A percentile compares a stretch with the other conserved stretches of the same genome.
phyloP scores from a whole-genome alignment of 2,797 vertebrate species.

The Lithobates pipiens region DNA sequence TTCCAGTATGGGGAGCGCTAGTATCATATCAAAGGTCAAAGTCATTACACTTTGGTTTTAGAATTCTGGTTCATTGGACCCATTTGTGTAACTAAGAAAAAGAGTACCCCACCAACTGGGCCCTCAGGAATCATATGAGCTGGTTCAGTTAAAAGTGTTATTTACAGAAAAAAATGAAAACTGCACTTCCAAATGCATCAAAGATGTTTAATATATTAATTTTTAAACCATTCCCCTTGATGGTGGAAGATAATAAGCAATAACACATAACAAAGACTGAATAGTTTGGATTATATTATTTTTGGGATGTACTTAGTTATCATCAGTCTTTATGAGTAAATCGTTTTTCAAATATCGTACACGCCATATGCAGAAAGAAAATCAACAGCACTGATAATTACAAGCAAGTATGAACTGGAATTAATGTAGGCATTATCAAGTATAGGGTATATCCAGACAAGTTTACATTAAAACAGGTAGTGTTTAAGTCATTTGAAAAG shows the following conservation, averaged over 20 bases:
- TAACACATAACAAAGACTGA: too few species aligned
- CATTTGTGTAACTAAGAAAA: too few species aligned
- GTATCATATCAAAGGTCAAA: too few species aligned
- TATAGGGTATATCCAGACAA: not conserved
- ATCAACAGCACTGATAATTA: not conserved
- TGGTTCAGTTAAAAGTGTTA: too few species aligned
- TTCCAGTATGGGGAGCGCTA: too few species aligned
- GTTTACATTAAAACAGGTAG: constrained; percentile 18
- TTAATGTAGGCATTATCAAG: not conserved
- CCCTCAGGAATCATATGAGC: too few species aligned
- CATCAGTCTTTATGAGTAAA: too few species aligned
- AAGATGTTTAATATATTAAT: not conserved
- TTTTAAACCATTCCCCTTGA: not conserved
- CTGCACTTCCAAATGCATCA: not conserved
- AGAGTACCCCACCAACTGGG: too few species aligned
- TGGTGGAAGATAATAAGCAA: too few species aligned
- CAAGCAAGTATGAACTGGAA: constrained; percentile 20
- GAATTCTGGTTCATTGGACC: too few species aligned
- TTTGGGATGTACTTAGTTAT: not conserved
- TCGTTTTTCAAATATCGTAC: not conserved
- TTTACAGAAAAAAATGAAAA: not conserved
- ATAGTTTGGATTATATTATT: too few species aligned
- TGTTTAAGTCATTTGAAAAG: constrained; percentile 24
- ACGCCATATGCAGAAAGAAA: not conserved
- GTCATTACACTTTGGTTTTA: too few species aligned